Evolutionary conservation across 2,113 vertebrate species (phyloP), one percentile per base, ranked within the genome.

Genomic region (Hiodon tergisus): DNA sequence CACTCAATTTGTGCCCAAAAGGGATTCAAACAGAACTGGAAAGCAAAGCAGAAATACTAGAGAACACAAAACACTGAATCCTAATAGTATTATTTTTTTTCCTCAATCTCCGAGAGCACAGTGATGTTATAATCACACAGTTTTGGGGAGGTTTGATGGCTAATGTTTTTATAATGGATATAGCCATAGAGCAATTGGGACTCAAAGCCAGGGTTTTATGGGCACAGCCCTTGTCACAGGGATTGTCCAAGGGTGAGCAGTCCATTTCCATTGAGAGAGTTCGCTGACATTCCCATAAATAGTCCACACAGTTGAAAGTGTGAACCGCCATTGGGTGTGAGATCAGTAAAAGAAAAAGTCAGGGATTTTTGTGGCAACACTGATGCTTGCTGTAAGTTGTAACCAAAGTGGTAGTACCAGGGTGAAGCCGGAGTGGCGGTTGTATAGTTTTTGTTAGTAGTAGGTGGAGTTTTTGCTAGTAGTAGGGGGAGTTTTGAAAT

Each of bases 341-440:
- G 51, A 61, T 66, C 10, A 31, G 57, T 5, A 2, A 61, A 2
- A 6, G 10, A 10, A 51, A 61, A 31, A 17, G 54, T 51, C 14
- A 13, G 7, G 4, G 16, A 60, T 31, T 6, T 14, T 13, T 7
- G 63, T 9, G 46, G 52, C 63, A 48, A 10, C n/a, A 9, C 53
- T 52, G 52, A 6, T 50, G n/a, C 48, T n/a, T 50, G 59, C 48
- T 1, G 13, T 3, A 55, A 57, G 53, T 17, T n/a, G 60, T 62
- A 13, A 54, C 72, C 9, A 16, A 61, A 52, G 6, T 3, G 16
- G 4, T 46, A 59, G 67, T 3, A 59, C 67, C 46, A 59, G 69
- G 61, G 80, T 80, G 63, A 75, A 71, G 78, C 74, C 17, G 74
- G 65, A 69, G 77, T 70, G 62, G 76, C 71, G 62, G 53, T 66